Evolutionary conservation across 2,888 invertebrate genomes (phyloP).

Genomic region (Amiota minor): DNA sequence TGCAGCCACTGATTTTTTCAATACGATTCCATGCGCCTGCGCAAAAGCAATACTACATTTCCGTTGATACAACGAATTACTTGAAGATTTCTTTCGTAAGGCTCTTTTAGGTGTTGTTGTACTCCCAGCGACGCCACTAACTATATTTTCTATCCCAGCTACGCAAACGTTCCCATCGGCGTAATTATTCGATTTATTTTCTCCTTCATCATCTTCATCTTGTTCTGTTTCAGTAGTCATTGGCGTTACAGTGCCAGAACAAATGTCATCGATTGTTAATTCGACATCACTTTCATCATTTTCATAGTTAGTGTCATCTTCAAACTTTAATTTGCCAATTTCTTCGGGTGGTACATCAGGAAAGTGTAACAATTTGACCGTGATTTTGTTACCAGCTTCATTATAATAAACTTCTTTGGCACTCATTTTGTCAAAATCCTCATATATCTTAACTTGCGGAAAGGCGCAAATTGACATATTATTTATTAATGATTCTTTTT

Average conservation of each 20-base stretch:
- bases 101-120: slow-evolving; percentile 54
- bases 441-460: slow-evolving; percentile 72
- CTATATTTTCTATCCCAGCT: slow-evolving; percentile 19
- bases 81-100: slow-evolving; percentile 69
- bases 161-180: slow-evolving; percentile 46
- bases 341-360: slow-evolving; percentile 72
- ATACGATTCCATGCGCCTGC: slow-evolving; percentile 69
- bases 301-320: slow-evolving; percentile 51
- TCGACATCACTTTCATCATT: neutral
- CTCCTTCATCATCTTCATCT: slow-evolving; percentile 27
- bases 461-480: slow-evolving; percentile 73
- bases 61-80: slow-evolving; percentile 65
- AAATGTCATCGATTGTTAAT: neutral
- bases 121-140: slow-evolving; percentile 33
- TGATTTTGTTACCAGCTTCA: slow-evolving; percentile 72
- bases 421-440: slow-evolving; percentile 74
- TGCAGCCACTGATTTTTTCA: slow-evolving; percentile 30
- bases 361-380: slow-evolving; percentile 72
- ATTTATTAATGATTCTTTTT: slow-evolving; percentile 31
- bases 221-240: slow-evolving; percentile 21
- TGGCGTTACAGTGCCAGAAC: neutral
- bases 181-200: slow-evolving; percentile 14
- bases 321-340: slow-evolving; percentile 69
- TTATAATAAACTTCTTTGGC: slow-evolving; percentile 74
- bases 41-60: slow-evolving; percentile 73